Evolutionary conservation across 2,888 invertebrate genomes (phyloP).

Genomic region (Heliconius ismenius): DNA sequence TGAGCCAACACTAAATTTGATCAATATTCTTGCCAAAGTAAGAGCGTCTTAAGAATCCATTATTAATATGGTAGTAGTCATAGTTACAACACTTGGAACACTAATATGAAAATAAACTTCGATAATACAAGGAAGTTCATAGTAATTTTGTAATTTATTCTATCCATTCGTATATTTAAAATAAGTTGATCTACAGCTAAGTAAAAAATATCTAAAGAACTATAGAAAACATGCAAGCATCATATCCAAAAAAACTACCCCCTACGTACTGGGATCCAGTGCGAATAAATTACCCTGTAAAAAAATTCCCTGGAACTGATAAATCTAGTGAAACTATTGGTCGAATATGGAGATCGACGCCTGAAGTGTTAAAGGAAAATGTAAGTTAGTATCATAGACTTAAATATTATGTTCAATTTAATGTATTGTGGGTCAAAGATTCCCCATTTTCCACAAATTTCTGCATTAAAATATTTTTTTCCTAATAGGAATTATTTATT

Average conservation of each 20-base stretch:
- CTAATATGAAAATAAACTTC: neutral
- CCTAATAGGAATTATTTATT: no score
- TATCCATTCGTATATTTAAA: neutral
- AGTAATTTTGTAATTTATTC: neutral
- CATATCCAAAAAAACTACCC: constrained; percentile 59
- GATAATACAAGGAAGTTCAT: neutral
- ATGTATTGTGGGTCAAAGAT: no score
- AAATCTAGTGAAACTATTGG: constrained; percentile 62
- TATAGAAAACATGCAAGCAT: constrained; percentile 57
- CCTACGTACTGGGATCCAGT: constrained; percentile 62
- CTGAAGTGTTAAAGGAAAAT: constrained; percentile 55
- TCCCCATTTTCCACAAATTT: no score
- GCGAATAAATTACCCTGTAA: constrained; percentile 63
- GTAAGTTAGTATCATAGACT: constrained; percentile 51
- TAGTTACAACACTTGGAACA: neutral
- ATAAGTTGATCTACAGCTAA: neutral
- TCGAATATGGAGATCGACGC: constrained; percentile 55
- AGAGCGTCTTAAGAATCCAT: neutral
- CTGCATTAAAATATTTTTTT: no score
- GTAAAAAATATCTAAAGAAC: neutral
- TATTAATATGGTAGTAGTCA: neutral
- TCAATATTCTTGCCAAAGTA: neutral
- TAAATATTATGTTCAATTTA: no score
- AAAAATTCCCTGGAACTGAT: constrained; percentile 56
- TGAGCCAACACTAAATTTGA: neutral